Percentiles rank a stretch among this genome's conserved stretches.
phyloP scores from a whole-genome alignment of 1,140 invertebrate species.

The Bombus difficillimus region DNA sequence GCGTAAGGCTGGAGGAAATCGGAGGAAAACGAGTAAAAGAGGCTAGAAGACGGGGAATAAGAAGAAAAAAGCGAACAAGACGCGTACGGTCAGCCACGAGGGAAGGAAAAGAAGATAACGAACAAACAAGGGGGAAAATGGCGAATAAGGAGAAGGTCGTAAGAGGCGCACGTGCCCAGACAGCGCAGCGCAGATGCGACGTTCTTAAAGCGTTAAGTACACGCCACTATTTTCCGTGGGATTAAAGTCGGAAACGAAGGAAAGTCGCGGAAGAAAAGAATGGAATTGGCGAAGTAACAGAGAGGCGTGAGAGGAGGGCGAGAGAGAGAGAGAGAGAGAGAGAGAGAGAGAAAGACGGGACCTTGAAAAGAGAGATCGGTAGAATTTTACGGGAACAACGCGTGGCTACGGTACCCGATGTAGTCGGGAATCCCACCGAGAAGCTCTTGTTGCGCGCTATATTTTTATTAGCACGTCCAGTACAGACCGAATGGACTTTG shows the following conservation, averaged over 20 bases:
- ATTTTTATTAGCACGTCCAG: conserved; percentile 61
- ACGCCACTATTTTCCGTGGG: conserved; percentile 62
- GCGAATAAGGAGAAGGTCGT: conserved; percentile 14
- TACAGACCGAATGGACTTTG: conserved; percentile 41
- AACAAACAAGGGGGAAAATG: conserved; percentile 3
- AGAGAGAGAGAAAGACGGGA: not conserved
- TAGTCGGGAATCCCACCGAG: not conserved
- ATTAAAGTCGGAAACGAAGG: conserved; percentile 64
- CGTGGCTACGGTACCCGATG: not conserved
- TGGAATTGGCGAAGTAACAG: not conserved
- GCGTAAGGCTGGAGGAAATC: not conserved
- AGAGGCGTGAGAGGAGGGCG: not conserved
- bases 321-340: not conserved
- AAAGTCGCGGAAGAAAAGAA: conserved; percentile 19
- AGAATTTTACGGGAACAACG: conserved; percentile 40
- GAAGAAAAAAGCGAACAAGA: not conserved
- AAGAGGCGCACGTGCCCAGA: conserved; percentile 56
- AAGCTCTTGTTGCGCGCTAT: conserved; percentile 44
- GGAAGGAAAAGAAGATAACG: not conserved
- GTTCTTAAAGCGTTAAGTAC: conserved; percentile 68
- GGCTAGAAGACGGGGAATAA: no score
- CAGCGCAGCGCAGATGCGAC: conserved; percentile 59
- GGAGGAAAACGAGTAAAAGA: not conserved
- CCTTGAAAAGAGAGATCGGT: conserved; percentile 2
- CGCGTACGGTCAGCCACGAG: not conserved